Conservation (phyloP, 2,797 vertebrate genomes). For the Sternarchorhynchus goeldii region DNA sequence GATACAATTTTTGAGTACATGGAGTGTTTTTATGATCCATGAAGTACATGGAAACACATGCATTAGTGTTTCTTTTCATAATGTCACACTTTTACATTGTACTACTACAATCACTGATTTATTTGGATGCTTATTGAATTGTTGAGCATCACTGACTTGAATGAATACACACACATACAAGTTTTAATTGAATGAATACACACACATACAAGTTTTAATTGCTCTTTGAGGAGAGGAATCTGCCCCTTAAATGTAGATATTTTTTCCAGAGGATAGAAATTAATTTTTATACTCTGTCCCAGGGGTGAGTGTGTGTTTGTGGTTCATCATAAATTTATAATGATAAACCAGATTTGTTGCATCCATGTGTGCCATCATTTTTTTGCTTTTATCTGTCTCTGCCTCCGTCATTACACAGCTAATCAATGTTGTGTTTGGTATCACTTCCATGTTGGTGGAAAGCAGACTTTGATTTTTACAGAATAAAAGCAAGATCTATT, state of each 20-base stretch:
- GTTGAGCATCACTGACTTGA: background rate
- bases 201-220: background rate
- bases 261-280: constrained; percentile 30
- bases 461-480: background rate
- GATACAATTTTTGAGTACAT: too few relatives aligned
- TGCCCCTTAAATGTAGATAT: constrained; percentile 30
- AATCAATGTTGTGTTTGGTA: background rate
- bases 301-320: constrained; percentile 35
- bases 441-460: constrained; percentile 20
- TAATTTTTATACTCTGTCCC: constrained; percentile 34
- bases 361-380: constrained; percentile 32
- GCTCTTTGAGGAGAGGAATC: constrained; percentile 2
- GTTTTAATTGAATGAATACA: background rate
- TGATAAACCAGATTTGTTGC: constrained; percentile 33
- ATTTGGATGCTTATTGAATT: constrained; percentile 3
- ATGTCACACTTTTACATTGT: background rate
- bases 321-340: constrained; percentile 41
- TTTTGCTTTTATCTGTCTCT: constrained; percentile 39
- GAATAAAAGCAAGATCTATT: background rate
- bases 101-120: background rate
- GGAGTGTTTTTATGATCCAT: too few relatives aligned
- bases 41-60: too few relatives aligned
- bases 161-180: background rate
- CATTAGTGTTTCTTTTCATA: too few relatives aligned
- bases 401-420: constrained; percentile 32